Base-by-base conservation (phyloP, 2,888 invertebrate genomes). In the Drosophila subsilvestris region DNA sequence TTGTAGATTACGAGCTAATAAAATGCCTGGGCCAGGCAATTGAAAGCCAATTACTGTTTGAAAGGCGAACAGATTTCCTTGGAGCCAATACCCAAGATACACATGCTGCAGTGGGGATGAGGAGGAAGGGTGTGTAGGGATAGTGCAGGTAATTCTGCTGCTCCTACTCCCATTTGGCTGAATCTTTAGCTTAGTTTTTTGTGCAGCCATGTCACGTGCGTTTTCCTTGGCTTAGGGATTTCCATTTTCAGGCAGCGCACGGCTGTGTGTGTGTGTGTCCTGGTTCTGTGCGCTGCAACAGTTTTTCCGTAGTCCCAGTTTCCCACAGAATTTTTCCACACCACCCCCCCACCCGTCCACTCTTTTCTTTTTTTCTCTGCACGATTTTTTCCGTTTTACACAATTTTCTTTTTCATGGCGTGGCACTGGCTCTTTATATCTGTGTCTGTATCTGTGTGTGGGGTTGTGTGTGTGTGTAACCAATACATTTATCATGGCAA, bases 401-500 rank as follows among this genome's bases (percentile, higher is more conserved):
- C 78, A 83, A 74, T 74, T 80, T 88, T 86, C 74, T 48, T 80
- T 37, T 86, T 80, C 75, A 78, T 70, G 69, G 56, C 49, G 58
- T 32, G 25, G 61, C 50, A 62, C 66, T 70, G 12, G 12, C 32
- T 2, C 32, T 29, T 10, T 27, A 2, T 8, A 27, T 29, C 29
- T n/a, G n/a, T n/a, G n/a, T n/a, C n/a, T 5, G 32, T 32, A 66
- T 80, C 70, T 82, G 48, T 70, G 72, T 66, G 43, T 53, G 32
- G n/a, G n/a, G n/a, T n/a, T 71, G 25, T 54, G 10, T 17, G 43
- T 17, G 56, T 43, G 60, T 60, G 14, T 72, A 68, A 74, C 71
- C 71, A 86, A 88, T 85, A 84, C 87, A 85, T 85, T 88, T 85
- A 88, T 88, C 85, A 81, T 85, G 75, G 85, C 82, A 81, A 85